phyloP scores from a whole-genome alignment of 2,888 invertebrate species.

The Drosophila lutescens region DNA sequence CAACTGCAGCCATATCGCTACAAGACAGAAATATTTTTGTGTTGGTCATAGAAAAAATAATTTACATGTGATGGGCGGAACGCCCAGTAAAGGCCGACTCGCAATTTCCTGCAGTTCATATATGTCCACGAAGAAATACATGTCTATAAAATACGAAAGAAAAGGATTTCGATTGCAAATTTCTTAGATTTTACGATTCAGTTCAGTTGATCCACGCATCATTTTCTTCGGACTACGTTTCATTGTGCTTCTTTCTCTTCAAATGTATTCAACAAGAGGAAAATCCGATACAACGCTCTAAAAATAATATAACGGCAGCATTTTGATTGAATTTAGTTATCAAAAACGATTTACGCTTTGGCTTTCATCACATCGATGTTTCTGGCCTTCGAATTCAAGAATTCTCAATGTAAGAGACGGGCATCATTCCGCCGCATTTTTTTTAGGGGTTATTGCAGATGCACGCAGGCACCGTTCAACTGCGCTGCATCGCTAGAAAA shows the following conservation, averaged over 20 bases:
- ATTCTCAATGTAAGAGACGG: background rate
- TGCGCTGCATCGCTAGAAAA: constrained; percentile 70
- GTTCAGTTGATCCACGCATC: constrained; percentile 17
- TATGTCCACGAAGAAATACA: constrained; percentile 49
- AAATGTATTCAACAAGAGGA: constrained; percentile 13
- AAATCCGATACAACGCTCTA: constrained; percentile 41
- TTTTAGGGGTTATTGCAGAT: constrained; percentile 7
- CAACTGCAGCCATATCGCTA: constrained; percentile 64
- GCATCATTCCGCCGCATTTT: background rate
- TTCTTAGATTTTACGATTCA: constrained; percentile 20
- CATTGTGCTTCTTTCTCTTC: constrained; percentile 2
- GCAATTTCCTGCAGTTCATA: constrained; percentile 6
- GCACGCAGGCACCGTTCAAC: constrained; percentile 72
- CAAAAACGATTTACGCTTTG: constrained; percentile 60
- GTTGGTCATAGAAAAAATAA: constrained; percentile 39
- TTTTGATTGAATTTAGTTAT: constrained; percentile 55
- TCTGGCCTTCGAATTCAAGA: constrained; percentile 4
- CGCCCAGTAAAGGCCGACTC: background rate
- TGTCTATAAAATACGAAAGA: constrained; percentile 50
- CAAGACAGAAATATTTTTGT: constrained; percentile 58
- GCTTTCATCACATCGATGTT: constrained; percentile 7
- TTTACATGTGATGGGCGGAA: constrained; percentile 23
- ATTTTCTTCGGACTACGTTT: background rate
- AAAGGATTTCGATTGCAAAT: constrained; percentile 37
- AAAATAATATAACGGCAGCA: constrained; percentile 66